Evolutionary conservation across 2,797 vertebrate species (phyloP).

Genomic region (Arnoldichthys spilopterus): DNA sequence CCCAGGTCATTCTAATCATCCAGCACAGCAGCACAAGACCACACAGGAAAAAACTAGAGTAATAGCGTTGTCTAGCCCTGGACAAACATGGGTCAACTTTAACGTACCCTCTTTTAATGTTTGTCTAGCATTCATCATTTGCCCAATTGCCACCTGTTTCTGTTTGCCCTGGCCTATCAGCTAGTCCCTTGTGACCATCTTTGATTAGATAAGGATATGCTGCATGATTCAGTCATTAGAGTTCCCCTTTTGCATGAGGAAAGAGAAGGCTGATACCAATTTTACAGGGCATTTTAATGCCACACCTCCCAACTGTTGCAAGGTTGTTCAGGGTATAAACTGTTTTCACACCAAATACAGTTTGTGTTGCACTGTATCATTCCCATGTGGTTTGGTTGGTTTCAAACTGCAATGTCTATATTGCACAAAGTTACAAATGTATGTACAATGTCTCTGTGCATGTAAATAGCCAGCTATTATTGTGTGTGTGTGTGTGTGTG

Average conservation of each 20-base stretch:
- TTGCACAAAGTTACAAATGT: no score
- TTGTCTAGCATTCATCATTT: not conserved
- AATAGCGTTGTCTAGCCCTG: not conserved
- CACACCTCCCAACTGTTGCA: not conserved
- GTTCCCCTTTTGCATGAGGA: slow-evolving; percentile 1
- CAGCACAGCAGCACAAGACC: not conserved
- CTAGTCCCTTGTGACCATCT: not conserved
- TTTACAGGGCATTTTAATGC: not conserved
- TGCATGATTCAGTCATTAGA: not conserved
- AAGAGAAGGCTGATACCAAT: not conserved
- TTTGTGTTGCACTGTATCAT: no score
- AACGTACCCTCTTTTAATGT: not conserved
- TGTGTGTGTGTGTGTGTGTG: no score
- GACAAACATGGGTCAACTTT: not conserved
- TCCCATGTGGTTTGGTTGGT: no score
- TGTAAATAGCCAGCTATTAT: no score
- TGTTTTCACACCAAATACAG: no score
- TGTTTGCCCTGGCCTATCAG: slow-evolving; percentile 27
- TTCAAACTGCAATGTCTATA: no score
- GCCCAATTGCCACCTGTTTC: slow-evolving; percentile 24
- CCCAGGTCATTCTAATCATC: not conserved
- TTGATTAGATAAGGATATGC: not conserved
- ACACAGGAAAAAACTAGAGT: not conserved
- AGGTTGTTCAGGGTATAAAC: no score
- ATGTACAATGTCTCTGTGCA: no score